Base-by-base conservation (phyloP, 2,888 invertebrate species). In the Noctuana brunneofusca region DNA sequence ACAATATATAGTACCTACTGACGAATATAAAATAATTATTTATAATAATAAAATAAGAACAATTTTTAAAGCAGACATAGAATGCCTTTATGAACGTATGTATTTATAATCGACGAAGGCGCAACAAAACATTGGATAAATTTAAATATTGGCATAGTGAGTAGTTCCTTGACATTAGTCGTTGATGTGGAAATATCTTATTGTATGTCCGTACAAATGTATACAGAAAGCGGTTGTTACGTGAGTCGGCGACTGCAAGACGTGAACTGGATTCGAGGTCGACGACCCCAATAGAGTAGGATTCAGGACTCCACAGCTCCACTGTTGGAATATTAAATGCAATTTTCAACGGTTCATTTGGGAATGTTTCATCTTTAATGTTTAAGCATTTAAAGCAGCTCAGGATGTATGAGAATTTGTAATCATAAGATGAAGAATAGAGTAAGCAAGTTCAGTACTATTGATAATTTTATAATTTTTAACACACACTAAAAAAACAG, bases 201-300 rank as follows among this genome's bases (percentile, higher is more conserved):
- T 55, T 62, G 62, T 62, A 49, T 41, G 49, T 55, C 49, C 62
- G 55, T 62, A 62, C 62, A 9, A 62, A 62, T 62, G 62, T 62
- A 81, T 80, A 82, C 83, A 81, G 82, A 84, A 84, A 84, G 85
- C 84, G 81, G 85, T 79, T 82, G 85, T 88, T 89, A 87, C 87
- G 89, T 87, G 84, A 81, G 83, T 68, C 80, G 82, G 79, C 83
- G 84, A 83, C 79, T 84, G 86, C 84, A 89, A 89, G 89, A 84
- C 88, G 77, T 83, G 85, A 83, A 87, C 89, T 89, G 89, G 90
- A 86, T 87, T 82, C 68, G 81, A 87, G 90, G 83, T 84, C 87
- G 73, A 73, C 79, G 87, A 89, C 88, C 87, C 79, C 81, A 71
- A 75, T 78, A 79, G 75, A 84, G 84, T 84, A 87, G 90, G 89